Conservation (phyloP, 2,797 vertebrate species). For the Hoplostethus mediterraneus region DNA sequence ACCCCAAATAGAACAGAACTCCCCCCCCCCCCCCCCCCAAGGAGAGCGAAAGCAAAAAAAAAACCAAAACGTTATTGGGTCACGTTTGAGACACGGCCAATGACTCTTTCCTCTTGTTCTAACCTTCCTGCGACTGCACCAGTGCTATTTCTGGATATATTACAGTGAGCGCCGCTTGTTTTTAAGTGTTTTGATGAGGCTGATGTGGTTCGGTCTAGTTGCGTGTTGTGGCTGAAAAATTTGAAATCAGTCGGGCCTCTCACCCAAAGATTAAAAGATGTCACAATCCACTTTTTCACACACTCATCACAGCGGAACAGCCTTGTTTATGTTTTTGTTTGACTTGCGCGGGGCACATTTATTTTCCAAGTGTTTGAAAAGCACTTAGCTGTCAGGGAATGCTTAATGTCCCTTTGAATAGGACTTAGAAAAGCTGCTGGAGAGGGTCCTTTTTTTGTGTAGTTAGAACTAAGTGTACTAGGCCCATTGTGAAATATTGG, state of each 20-base stretch:
- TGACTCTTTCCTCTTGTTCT: conserved; percentile 49
- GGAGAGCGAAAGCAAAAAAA: conserved; percentile 69
- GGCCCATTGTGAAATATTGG: conserved; percentile 32
- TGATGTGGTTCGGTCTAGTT: conserved; percentile 23
- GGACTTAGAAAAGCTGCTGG: neutral
- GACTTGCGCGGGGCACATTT: conserved; percentile 7
- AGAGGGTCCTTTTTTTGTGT: neutral
- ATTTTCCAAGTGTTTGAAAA: conserved; percentile 16
- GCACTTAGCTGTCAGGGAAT: neutral
- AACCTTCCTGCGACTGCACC: conserved; percentile 51
- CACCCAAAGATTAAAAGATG: conserved; percentile 25
- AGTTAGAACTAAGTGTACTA: conserved; percentile 1
- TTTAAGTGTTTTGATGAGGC: conserved; percentile 32
- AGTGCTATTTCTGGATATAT: conserved; percentile 42
- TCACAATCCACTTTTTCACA: conserved; percentile 6
- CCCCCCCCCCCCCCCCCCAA: too few species aligned
- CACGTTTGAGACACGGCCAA: conserved; percentile 65
- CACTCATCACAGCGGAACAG: neutral
- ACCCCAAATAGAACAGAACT: conserved; percentile 80
- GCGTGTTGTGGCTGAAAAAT: conserved; percentile 3
- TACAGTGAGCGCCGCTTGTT: conserved; percentile 31
- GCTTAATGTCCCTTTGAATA: conserved; percentile 5
- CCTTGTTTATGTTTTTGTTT: conserved; percentile 11
- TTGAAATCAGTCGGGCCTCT: conserved; percentile 7
- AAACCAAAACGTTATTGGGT: conserved; percentile 67